Base-by-base conservation (phyloP, 1,140 invertebrate genomes). In the Chironomus striatipennis region DNA sequence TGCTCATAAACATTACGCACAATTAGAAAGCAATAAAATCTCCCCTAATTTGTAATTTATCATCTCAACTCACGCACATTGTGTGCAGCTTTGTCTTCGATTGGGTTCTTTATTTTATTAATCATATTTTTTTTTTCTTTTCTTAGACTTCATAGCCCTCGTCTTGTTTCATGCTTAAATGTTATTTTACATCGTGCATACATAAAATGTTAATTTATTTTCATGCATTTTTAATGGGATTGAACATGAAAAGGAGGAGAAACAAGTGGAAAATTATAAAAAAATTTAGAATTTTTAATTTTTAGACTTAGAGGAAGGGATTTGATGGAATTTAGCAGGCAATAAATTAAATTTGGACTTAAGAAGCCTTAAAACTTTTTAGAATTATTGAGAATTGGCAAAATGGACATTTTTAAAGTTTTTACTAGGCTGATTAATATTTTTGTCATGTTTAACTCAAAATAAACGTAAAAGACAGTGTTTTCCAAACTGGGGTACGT, bases 1-100 rank as follows among this genome's bases (percentile, higher is more conserved):
- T 70, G 65, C 18, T 70, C 65, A 70, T 20, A 70, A 67, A 70
- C n/a, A 57, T 57, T 57, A 57, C 65, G 65, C 65, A 70, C 65
- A 70, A 70, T 70, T 70, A 70, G 65, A 70, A 70, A 70, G 65
- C 65, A 70, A 70, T 70, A 70, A 70, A 70, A 70, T 70, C 65
- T 70, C 65, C 65, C 65, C 65, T 21, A 70, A 70, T 70, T 70
- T 70, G 65, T 70, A 70, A 70, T 70, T 70, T 18, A 70, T 70
- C 65, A 18, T 70, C 17, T 70, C 65, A 7, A 34, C 64, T 47
- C 43, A 15, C 43, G 12, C 47, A n/a, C 47, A 57, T 57, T n/a
- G n/a, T 57, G 47, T n/a, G 24, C 24, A 2, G 24, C 24, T 2
- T 2, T 34, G 24, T 34, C 24, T 34, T 34, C 24, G 24, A 34